These are phyloP conservation scores for Gymnocheta viridis DNA, from an alignment of 2,888 invertebrate species.

Conservation along the genomic window DNA sequence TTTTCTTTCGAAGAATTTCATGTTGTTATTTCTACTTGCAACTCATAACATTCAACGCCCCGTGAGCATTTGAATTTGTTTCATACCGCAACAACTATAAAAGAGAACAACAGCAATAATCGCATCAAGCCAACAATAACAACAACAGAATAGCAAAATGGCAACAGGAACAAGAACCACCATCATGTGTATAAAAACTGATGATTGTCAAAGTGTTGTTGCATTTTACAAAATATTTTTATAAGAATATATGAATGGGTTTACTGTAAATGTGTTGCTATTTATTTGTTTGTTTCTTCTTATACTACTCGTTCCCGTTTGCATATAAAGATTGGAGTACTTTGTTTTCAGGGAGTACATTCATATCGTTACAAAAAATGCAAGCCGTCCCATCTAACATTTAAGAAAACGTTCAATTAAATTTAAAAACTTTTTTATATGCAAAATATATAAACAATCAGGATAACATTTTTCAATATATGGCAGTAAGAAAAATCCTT, in stretches of 20 bases:
- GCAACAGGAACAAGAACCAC: slow-evolving; percentile 14
- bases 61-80: slow-evolving; percentile 26
- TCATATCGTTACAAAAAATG: too few relatives aligned
- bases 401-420: too few relatives aligned
- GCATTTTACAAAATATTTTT: neutral
- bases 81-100: slow-evolving; percentile 21
- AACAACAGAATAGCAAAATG: slow-evolving; percentile 1
- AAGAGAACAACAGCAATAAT: slow-evolving; percentile 28
- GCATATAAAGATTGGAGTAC: neutral
- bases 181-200: slow-evolving; percentile 6
- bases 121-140: slow-evolving; percentile 2
- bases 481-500: too few relatives aligned
- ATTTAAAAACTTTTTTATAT: too few relatives aligned
- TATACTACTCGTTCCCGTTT: slow-evolving; percentile 4
- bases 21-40: slow-evolving; percentile 16
- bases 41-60: slow-evolving; percentile 48
- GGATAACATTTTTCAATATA: too few relatives aligned
- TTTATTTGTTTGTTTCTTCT: neutral
- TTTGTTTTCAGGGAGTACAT: neutral
- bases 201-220: slow-evolving; percentile 25
- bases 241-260: neutral
- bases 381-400: too few relatives aligned
- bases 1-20: slow-evolving; percentile 12
- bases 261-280: neutral
- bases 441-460: too few relatives aligned